Base-by-base conservation (phyloP, 92 coral and sea anemone genomes). In the Muricea muricata region DNA sequence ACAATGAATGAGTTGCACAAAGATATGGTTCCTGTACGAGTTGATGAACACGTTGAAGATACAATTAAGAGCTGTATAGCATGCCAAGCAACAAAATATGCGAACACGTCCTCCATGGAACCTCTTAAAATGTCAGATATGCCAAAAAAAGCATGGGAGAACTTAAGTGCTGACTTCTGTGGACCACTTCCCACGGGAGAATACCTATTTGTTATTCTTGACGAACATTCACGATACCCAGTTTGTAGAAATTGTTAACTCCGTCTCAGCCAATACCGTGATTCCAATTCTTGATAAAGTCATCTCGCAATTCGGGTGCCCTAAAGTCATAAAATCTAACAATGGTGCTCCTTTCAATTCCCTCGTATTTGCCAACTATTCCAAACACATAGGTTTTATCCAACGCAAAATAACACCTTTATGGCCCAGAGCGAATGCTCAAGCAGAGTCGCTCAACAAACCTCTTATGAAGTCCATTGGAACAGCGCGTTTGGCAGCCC, bases 361-460 rank as follows among this genome's bases (percentile, higher is more conserved):
- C 30, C 8, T n/a, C 8, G 14, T 30, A 35, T 60, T 68, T 54
- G 39, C 26, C 8, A 0, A 76, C 28, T 85, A 12, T 28, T 20
- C 69, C 61, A 30, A 42, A 10, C 11, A 24, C 42, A 75, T 41
- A 18, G 68, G 84, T 18, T 60, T 65, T 23, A 50, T 39, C 26
- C 84, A 75, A 32, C 31, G 89, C 6, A 33, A 47, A 50, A 85
- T 85, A 25, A 77, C 75, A 1, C 81, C 73, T 4, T 56, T 5
- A n/a, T 69, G 74, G 81, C 85, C 90, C 14, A 26, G 81, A 46
- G 85, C 86, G 7, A 79, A 79, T 20, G 86, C 74, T 24, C 73
- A 86, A 23, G 85, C 74, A 0, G 90, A 86, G 41, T 33, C 86
- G 1, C 80, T 86, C 61, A 79, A 79, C 45, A 86, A 86, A 46